Percentiles rank a stretch among this genome's conserved stretches.
Evolutionary conservation across 2,113 vertebrate species (phyloP).

Genomic region (Salvator merianae): DNA sequence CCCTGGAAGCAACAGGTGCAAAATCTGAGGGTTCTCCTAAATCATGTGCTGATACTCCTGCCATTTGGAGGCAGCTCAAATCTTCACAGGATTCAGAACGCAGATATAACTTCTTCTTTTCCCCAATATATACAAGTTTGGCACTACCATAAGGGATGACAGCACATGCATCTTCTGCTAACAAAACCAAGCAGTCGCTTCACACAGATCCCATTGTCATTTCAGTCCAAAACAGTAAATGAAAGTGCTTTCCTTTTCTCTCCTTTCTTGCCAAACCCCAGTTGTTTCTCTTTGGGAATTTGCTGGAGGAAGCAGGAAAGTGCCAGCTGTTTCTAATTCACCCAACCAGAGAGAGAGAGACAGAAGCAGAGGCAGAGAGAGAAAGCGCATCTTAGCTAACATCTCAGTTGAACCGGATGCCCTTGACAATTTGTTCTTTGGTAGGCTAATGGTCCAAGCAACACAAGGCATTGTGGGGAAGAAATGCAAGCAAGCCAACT

Average conservation of each 20-base stretch:
- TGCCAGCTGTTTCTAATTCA: constrained; percentile 68
- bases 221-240: constrained; percentile 52
- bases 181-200: constrained; percentile 8
- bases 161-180: accelerated
- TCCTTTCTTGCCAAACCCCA: constrained; percentile 52
- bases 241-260: constrained; percentile 53
- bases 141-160: too few relatives aligned
- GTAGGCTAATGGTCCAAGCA: not conserved
- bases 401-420: constrained; percentile 53
- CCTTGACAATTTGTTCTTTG: constrained; percentile 59
- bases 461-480: accelerated
- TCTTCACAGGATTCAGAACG: too few relatives aligned
- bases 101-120: too few relatives aligned
- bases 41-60: too few relatives aligned
- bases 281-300: constrained; percentile 63
- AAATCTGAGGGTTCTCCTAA: too few relatives aligned
- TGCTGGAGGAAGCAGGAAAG: constrained; percentile 64
- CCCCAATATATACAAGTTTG: too few relatives aligned
- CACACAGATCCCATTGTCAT: constrained; percentile 22
- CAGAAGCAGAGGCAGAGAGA: constrained; percentile 59
- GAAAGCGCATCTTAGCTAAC: constrained; percentile 29
- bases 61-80: too few relatives aligned
- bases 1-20: too few relatives aligned
- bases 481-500: not conserved
- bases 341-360: constrained; percentile 55